Percentiles rank a stretch among this genome's conserved stretches.
phyloP scores from a whole-genome alignment of 53 echinoderm and acorn worm genomes.

The Pentamera pediparva region DNA sequence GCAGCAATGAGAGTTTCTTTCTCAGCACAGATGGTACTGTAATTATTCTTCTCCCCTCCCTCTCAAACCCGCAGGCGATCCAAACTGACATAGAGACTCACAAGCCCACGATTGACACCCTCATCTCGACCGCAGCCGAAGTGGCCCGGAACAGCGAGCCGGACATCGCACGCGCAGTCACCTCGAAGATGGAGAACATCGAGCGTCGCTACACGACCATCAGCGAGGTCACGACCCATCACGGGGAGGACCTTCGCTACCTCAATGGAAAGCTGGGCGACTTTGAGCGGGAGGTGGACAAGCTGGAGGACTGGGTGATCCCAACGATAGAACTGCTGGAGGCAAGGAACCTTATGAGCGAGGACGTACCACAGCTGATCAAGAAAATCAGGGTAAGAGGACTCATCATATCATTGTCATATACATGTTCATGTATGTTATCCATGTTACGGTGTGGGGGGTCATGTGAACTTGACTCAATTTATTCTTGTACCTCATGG shows the following conservation, averaged over 20 bases:
- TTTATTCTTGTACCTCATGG: too few species aligned
- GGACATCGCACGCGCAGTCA: constrained; percentile 64
- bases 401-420: too few species aligned
- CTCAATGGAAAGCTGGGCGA: constrained; percentile 66
- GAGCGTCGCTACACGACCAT: constrained; percentile 58
- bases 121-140: constrained; percentile 60
- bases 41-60: too few species aligned
- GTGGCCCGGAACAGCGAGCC: constrained; percentile 84
- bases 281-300: constrained; percentile 91
- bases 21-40: too few species aligned
- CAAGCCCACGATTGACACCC: constrained; percentile 77
- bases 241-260: constrained; percentile 65
- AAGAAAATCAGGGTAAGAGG: constrained; percentile 88
- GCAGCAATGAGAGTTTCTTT: too few species aligned
- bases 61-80: constrained; percentile 48
- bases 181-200: constrained; percentile 80
- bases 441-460: too few species aligned
- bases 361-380: constrained; percentile 81
- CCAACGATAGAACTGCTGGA: constrained; percentile 79
- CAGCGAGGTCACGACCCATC: constrained; percentile 52
- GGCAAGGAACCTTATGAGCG: constrained; percentile 72
- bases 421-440: too few species aligned
- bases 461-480: too few species aligned
- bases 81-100: constrained; percentile 92
- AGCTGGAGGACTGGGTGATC: constrained; percentile 91